Evolutionary conservation across 2,113 vertebrate species (phyloP), one percentile per base, ranked within the genome.

Genomic region (Oophaga pumilio): DNA sequence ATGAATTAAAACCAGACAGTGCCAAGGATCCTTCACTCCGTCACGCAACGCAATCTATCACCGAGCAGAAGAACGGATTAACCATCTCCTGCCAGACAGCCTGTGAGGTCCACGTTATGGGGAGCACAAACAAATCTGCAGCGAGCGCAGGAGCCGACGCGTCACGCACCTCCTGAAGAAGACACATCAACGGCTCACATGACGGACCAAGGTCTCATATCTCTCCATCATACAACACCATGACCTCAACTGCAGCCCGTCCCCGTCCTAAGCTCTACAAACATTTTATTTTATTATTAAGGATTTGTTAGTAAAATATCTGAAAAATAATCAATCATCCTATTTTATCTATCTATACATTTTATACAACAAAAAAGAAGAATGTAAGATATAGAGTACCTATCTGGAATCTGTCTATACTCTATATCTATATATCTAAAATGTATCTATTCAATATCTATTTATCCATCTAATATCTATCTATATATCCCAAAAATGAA

Each of bases 41-140:
- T 81, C 59, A 88, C 20, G 81, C 64, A 53, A 50, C 56, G 24
- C 78, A 59, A 88, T 76, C 71, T 57, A 77, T 68, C 87, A 84
- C 26, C 57, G 7, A 33, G 13, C 68, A 28, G 56, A 52, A 26
- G 60, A 66, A 53, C 43, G 26, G 76, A 77, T 87, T 71, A 87
- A 81, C 52, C 66, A 66, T 22, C 69, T 64, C 20, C 60, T 52
- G 80, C 49, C 59, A 68, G 17, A 66, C 28, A 52, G 62, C 20
- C 20, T 82, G 22, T 66, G 62, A 57, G 76, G 24, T 59, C 76
- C 53, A 56, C 52, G 22, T 79, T 26, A 26, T 26, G 13, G n/a
- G 76, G 22, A 28, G 52, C n/a, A 59, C 22, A 79, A 78, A 78
- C 76, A 56, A 24, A 76, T 56, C 52, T 26, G n/a, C 15, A 2